Evolutionary conservation across 2,113 vertebrate species (phyloP).

Genomic region (Emberiza fucata): DNA sequence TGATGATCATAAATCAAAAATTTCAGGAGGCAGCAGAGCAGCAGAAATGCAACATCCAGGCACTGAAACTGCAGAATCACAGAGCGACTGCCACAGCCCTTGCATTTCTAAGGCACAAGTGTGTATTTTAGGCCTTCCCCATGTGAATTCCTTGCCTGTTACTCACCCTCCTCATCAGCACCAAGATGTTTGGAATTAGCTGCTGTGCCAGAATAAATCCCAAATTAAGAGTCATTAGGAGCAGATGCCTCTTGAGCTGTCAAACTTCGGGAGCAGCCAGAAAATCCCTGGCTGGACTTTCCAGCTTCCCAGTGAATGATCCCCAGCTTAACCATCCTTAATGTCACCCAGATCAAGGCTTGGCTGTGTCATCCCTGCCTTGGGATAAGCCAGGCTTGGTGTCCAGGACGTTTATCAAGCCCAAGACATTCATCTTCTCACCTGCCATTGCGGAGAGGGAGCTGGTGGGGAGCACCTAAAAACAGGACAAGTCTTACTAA

Average conservation of each 20-base stretch:
- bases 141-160: accelerated
- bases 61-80: background rate
- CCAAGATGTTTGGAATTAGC: background rate
- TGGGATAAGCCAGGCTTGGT: background rate
- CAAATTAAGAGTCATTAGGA: background rate
- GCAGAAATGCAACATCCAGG: background rate
- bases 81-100: background rate
- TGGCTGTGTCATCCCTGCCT: background rate
- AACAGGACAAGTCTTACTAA: background rate
- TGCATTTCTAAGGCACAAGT: background rate
- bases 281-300: background rate
- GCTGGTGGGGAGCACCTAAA: background rate
- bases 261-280: background rate
- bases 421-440: background rate
- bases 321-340: background rate
- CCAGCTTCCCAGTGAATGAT: background rate
- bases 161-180: background rate
- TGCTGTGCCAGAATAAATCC: background rate
- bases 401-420: background rate
- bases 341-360: background rate
- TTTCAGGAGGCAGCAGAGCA: background rate
- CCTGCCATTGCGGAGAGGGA: background rate
- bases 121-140: background rate
- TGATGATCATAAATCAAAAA: background rate
- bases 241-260: background rate